phyloP scores from a whole-genome alignment of 1,140 invertebrate genomes.

The Pogonomyrmex barbatus region DNA sequence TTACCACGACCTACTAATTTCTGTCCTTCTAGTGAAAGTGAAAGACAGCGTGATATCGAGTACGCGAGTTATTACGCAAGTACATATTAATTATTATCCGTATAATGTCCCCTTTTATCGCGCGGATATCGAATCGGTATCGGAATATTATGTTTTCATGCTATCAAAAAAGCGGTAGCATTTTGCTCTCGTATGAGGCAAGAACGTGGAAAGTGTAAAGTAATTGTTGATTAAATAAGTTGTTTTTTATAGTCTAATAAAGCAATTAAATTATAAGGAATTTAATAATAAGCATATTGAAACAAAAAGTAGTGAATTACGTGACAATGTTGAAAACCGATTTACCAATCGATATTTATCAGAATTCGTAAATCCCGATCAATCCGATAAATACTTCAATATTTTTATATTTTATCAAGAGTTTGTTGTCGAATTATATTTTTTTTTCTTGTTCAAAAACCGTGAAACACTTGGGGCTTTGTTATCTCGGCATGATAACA shows the following conservation, averaged over 20 bases:
- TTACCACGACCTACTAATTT: conserved; percentile 40
- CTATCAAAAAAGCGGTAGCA: not conserved
- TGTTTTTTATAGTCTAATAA: not conserved
- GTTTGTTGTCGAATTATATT: conserved; percentile 33
- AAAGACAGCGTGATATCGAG: conserved; percentile 45
- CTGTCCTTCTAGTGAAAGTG: conserved; percentile 53
- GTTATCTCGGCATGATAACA: conserved; percentile 53
- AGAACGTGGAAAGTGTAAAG: not conserved
- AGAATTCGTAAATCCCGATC: conserved; percentile 8
- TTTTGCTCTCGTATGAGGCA: not conserved
- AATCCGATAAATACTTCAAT: not conserved
- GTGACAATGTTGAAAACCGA: not conserved
- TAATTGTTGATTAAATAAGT: not conserved
- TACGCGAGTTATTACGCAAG: conserved; percentile 46
- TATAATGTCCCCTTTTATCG: conserved; percentile 38
- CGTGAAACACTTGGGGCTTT: conserved; percentile 57
- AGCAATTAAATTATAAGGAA: conserved; percentile 14
- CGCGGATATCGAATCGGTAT: conserved; percentile 24
- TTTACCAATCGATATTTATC: not conserved
- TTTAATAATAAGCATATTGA: not conserved
- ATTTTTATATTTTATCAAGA: conserved; percentile 2
- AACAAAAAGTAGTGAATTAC: not conserved
- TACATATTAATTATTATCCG: conserved; percentile 56
- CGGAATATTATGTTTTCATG: not conserved
- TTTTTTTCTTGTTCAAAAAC: conserved; percentile 53